Base-by-base conservation (phyloP, 2,888 invertebrate species). In the Liopterus haemorrhoidalis region DNA sequence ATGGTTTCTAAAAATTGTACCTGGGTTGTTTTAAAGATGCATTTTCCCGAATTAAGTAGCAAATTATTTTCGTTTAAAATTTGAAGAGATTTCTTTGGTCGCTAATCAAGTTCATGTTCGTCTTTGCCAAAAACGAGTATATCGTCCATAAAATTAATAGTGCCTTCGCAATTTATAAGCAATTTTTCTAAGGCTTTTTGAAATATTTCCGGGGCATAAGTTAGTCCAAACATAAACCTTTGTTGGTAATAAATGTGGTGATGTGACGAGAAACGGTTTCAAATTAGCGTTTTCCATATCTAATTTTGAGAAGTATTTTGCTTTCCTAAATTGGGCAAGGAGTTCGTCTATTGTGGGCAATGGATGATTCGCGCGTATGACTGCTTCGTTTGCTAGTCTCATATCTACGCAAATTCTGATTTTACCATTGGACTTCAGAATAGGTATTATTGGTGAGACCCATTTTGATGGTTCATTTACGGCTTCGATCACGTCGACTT, bases 81-180 rank as follows among this genome's bases (percentile, higher is more conserved):
- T n/a, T n/a, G n/a, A n/a, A n/a, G n/a, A n/a, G n/a, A n/a, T n/a
- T n/a, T n/a, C n/a, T n/a, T n/a, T n/a, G n/a, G n/a, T n/a, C n/a
- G n/a, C n/a, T n/a, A n/a, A n/a, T n/a, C n/a, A n/a, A n/a, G n/a
- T n/a, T n/a, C n/a, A n/a, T n/a, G n/a, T n/a, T n/a, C n/a, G n/a
- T n/a, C n/a, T n/a, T n/a, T n/a, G n/a, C n/a, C n/a, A n/a, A n/a
- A n/a, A n/a, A n/a, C n/a, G n/a, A n/a, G n/a, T 36, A 69, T 64
- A 52, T 68, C 66, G 52, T 66, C 68, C n/a, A 62, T 61, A 39
- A 59, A 62, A 42, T 62, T 64, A 11, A 62, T 46, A 2, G 55
- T 57, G 0, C 35, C 19, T 11, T 35, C 19, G 20, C 35, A 35
- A 35, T 19, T 9, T 4, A n/a, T 5, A 11, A 19, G 5, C 6